Evolutionary conservation across 2,113 vertebrate species (phyloP).

Genomic region (Girardinichthys multiradiatus): DNA sequence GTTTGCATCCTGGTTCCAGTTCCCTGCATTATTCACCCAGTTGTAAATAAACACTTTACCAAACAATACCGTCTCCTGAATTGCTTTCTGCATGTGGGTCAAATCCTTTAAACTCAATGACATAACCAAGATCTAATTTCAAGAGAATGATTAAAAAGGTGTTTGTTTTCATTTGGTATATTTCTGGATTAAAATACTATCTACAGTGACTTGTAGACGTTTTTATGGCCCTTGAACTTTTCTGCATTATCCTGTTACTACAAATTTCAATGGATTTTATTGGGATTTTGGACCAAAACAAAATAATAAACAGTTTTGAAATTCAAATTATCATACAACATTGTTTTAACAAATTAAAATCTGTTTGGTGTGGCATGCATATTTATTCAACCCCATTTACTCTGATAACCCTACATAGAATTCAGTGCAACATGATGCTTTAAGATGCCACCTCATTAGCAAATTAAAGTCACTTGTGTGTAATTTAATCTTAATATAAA

Average conservation of each 20-base stretch:
- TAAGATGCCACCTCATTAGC: no score
- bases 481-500: neutral
- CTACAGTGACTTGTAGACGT: neutral
- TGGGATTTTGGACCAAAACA: neutral
- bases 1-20: no score
- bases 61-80: no score
- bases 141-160: neutral
- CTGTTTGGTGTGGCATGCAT: neutral
- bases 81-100: no score
- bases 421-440: neutral
- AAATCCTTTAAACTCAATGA: no score
- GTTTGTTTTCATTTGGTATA: neutral
- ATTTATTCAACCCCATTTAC: neutral
- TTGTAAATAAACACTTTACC: no score
- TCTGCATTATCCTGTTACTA: no score
- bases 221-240: no score
- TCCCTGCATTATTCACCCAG: no score
- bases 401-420: neutral
- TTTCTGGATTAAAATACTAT: neutral
- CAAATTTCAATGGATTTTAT: neutral
- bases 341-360: no score
- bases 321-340: no score
- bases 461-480: neutral
- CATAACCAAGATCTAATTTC: neutral
- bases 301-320: no score